Evolutionary conservation across 2,797 vertebrate species (phyloP), one percentile per base, ranked within the genome.

Genomic region (Strix occidentalis): DNA sequence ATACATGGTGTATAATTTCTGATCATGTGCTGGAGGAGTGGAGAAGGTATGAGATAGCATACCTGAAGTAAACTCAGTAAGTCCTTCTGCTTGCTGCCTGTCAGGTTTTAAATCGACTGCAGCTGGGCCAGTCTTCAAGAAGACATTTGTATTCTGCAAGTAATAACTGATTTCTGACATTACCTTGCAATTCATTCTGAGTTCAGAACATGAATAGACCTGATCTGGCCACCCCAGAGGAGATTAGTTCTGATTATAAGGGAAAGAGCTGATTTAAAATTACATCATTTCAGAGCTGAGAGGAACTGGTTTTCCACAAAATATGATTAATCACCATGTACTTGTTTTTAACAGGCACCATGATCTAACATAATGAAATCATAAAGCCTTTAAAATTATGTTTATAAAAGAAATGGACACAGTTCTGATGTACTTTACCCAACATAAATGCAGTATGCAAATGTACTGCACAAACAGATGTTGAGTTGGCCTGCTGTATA

Each of bases 181-280:
- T 31, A 53, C 58, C 61, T 53, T 81, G 71, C 57, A 78, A 46
- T 83, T 84, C n/a, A 3, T 41, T 26, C 63, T 20, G 45, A 65
- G 37, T 45, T 65, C 76, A 94, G 76, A 93, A 87, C 95, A 81
- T 83, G 92, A 95, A 91, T 11, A 87, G 92, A 85, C 88, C 78
- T 95, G 95, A 94, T 70, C 75, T 83, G 86, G 64, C 57, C 86
- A 92, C 84, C 93, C 65, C 71, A 68, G 81, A 75, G 75, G 83
- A 80, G 87, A 74, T 92, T 79, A 92, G 69, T 84, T 74, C 82
- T 68, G 89, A 50, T 68, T 68, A 51, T 3, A 90, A 56, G 71
- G 85, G 60, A 80, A 82, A 83, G 53, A 78, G 35, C 50, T 80
- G 18, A 23, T 92, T 65, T 63, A 33, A 71, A 91, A 48, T 58